Conservation (phyloP, 2,888 invertebrate genomes). For the Kuschelorhynchus macadamiae region DNA sequence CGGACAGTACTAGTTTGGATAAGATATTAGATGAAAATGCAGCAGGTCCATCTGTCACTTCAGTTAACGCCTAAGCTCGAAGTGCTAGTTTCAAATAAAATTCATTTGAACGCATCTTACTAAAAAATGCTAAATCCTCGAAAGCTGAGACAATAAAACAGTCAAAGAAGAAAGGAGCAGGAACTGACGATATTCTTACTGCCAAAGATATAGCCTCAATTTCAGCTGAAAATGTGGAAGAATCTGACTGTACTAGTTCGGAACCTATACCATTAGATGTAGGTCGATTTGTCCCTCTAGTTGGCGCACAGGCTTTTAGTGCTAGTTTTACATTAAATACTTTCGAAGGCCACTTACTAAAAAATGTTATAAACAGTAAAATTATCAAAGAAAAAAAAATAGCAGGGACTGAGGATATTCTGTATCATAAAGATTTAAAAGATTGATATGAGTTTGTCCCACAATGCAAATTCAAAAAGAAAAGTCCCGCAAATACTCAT, state of each 20-base stretch:
- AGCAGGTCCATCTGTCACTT: background rate
- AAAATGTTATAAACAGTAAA: conserved; percentile 1
- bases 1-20: background rate
- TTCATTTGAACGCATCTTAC: conserved; percentile 11
- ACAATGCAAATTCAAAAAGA: background rate
- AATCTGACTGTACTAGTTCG: background rate
- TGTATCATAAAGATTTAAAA: background rate
- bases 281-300: background rate
- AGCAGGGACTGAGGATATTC: conserved; percentile 16
- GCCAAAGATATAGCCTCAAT: too few relatives aligned
- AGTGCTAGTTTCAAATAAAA: background rate
- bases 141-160: background rate
- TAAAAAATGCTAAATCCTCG: conserved; percentile 2
- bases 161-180: conserved; percentile 8
- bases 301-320: background rate
- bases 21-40: too few relatives aligned
- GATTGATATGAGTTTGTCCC: background rate
- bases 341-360: conserved; percentile 6
- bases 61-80: background rate
- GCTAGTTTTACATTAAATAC: background rate
- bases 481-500: background rate
- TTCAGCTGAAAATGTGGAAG: background rate
- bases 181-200: background rate
- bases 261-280: background rate
- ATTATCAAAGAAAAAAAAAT: background rate